A percentile compares a stretch with the other conserved stretches of the same genome.
Evolutionary conservation across 2,113 vertebrate species (phyloP).

Genomic region (Pseudopipra pipra): DNA sequence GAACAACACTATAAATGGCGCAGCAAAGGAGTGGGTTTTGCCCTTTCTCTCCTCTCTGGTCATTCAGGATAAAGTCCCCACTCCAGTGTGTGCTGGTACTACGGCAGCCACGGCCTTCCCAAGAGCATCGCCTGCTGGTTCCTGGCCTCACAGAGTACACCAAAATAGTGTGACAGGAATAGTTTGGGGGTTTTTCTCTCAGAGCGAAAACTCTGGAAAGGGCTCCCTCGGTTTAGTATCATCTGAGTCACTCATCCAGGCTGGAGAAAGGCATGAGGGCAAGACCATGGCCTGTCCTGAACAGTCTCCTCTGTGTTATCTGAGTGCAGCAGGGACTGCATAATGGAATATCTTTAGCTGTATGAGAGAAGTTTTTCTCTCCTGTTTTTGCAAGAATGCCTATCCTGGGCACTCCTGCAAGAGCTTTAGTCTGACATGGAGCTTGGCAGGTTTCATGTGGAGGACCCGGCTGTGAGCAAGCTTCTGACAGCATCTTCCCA

Average conservation of each 20-base stretch:
- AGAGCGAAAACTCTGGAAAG: neutral
- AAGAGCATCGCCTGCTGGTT: neutral
- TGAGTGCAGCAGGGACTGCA: neutral
- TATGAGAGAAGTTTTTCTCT: neutral
- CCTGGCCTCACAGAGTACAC: neutral
- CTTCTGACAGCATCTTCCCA: neutral
- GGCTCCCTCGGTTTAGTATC: neutral
- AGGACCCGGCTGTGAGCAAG: neutral
- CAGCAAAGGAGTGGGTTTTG: neutral
- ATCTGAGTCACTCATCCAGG: neutral
- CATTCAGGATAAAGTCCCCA: neutral
- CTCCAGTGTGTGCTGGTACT: neutral
- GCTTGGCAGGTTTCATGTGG: rapidly evolving
- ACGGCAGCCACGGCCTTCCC: neutral
- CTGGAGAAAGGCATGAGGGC: neutral
- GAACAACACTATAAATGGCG: neutral
- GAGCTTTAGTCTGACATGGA: neutral
- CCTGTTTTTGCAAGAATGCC: neutral
- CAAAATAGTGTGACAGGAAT: neutral
- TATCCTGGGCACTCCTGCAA: neutral
- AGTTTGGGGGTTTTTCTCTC: rapidly evolving
- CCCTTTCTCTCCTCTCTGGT: neutral
- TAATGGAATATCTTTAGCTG: neutral
- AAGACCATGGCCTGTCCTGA: neutral
- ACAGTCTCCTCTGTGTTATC: neutral